Base-by-base conservation (phyloP, 2,113 vertebrate species). In the Tychaedon coryphoeus region DNA sequence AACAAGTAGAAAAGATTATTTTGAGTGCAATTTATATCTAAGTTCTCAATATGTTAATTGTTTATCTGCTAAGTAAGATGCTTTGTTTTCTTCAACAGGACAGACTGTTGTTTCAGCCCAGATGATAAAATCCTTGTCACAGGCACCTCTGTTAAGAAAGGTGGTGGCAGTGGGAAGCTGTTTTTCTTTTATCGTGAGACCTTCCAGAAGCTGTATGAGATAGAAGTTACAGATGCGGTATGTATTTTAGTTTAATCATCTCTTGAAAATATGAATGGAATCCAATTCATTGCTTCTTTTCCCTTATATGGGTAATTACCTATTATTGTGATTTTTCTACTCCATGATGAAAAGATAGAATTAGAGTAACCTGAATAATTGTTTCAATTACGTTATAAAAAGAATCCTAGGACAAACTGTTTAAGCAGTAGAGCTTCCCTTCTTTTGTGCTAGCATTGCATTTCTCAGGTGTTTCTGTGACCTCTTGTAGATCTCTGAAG, bases 91-190 rank as follows among this genome's bases (percentile, higher is more conserved):
- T 65, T 94, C 75, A 86, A 75, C 95, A 99, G 99, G 99, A 99
- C 99, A 2, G 99, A 99, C 95, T 99, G 99, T 97, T 99, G 99
- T 90, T 99, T 99, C 84, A 99, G 99, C 92, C 99, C 99, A 22
- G 99, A 99, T 58, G 99, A 99, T 96, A 99, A 98, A 93, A 98
- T 99, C 71, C 61, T 99, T 13, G 97, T 99, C 69, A 99, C 99
- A 1, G 99, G 99, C 28, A 99, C 98, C 3, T 99, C 99, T 12
- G 98, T 99, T 91, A 99, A 99, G 95, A 99, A 98, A 91, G 98
- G 99, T 23, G 97, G 98, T 86, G 99, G 99, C 67, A 98, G 97
- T 10, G 99, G 99, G 70, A 99, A 99, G 88, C 97, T 99, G 72
- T 97, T 98, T 74, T 99, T 99, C 98, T 99, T 99, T 62, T 97